These are phyloP conservation scores for Ariopsis seemanni DNA, from an alignment of 2,113 vertebrate genomes.

Conservation along the genomic window DNA sequence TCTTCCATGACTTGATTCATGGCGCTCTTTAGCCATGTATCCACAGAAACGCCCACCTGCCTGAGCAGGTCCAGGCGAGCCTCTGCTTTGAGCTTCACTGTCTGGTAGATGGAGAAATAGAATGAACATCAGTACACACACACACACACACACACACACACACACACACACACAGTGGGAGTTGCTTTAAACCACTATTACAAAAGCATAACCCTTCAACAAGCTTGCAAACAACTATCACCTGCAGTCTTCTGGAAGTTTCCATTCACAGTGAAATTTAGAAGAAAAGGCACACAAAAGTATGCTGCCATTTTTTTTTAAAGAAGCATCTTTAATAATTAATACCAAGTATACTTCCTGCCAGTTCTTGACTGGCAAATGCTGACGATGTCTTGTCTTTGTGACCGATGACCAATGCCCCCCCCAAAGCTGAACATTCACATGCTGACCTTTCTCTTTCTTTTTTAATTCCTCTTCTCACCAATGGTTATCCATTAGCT, in stretches of 20 bases:
- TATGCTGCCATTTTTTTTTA: background rate
- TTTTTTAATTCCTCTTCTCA: conserved; percentile 24
- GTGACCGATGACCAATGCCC: conserved; percentile 37
- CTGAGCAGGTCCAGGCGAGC: conserved; percentile 91
- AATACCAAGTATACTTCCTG: conserved; percentile 39
- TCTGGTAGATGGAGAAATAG: conserved; percentile 67
- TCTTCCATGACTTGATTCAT: conserved; percentile 99
- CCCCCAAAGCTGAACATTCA: conserved; percentile 19
- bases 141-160: background rate
- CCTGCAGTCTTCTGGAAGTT: background rate
- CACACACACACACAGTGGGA: background rate
- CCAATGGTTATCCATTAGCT: conserved; percentile 57
- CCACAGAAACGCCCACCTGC: conserved; percentile 95
- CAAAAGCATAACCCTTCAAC: background rate
- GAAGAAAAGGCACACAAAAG: conserved; percentile 4
- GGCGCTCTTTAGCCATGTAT: conserved; percentile 95
- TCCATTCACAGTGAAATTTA: background rate
- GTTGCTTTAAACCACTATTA: background rate
- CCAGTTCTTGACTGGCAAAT: background rate
- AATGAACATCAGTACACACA: background rate
- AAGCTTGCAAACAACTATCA: background rate
- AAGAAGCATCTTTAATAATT: conserved; percentile 38
- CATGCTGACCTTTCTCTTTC: conserved; percentile 28
- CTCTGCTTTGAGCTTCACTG: conserved; percentile 93
- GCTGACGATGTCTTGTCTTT: background rate